Conservation (phyloP, 2,797 vertebrate species). For the Propithecus deckenii region DNA sequence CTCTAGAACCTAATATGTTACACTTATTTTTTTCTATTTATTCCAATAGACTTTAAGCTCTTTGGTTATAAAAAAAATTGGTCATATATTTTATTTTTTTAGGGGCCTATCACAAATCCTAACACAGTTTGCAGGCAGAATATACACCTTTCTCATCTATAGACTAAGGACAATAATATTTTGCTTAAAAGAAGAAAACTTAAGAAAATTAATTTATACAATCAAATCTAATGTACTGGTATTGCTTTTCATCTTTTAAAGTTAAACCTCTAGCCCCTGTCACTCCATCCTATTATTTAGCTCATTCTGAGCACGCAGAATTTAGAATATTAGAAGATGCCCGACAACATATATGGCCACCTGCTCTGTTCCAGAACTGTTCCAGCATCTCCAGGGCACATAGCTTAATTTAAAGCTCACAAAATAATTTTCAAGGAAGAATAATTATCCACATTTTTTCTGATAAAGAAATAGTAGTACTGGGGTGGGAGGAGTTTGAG, state of each 20-base stretch:
- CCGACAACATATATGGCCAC: too few relatives aligned
- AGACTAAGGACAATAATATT: neutral
- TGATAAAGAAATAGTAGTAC: neutral
- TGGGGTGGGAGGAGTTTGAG: neutral
- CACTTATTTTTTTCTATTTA: neutral
- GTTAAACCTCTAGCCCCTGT: accelerated
- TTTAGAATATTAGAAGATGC: neutral
- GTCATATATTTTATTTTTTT: neutral
- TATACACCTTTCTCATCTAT: neutral
- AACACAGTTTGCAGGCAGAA: neutral
- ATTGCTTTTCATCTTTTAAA: neutral
- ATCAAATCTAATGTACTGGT: neutral
- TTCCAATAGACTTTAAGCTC: neutral
- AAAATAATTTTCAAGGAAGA: neutral
- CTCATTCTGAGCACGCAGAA: neutral
- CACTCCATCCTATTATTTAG: neutral
- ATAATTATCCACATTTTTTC: neutral
- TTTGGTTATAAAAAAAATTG: neutral
- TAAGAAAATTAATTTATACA: neutral
- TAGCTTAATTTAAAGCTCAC: neutral
- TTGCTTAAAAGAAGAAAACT: neutral
- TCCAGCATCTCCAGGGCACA: neutral
- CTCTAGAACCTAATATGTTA: neutral
- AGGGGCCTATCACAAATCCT: neutral
- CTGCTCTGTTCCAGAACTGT: neutral